Evolutionary conservation across 53 echinoderm and acorn worm genomes (phyloP), one percentile per base, ranked within the genome.

Genomic region (Crossaster papposus): DNA sequence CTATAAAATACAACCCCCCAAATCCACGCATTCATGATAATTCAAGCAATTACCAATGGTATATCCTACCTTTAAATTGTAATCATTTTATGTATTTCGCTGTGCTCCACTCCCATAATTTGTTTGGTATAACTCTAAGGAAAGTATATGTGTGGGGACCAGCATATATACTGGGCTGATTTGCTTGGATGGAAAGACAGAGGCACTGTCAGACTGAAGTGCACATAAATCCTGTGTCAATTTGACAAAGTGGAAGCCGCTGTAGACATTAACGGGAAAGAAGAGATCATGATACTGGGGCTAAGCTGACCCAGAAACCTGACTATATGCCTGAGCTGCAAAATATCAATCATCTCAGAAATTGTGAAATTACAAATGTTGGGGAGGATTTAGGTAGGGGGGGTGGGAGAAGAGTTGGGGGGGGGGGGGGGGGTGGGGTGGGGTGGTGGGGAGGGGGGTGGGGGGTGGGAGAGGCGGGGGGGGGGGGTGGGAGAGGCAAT

Each of bases 271-370:
- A 79, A 79, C 55, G 1, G 53, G 17, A 29, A 31, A 18, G n/a
- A 10, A 6, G 38, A 37, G 52, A 52, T 31, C 52, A 33, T 81
- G 68, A 68, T 78, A 78, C 63, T 15, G 58, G 44, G 24, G 62
- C 20, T 87, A 77, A 87, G 62, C 20, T 87, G 87, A 87, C 87
- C 87, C 64, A 87, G 87, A 87, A 87, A 87, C n/a, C 79, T n/a
- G 11, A 22, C 74, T 24, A 70, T 44, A 44, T 24, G 36, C 64
- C 14, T 22, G 37, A 54, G 30, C 85, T 85, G 73, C 71, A 72
- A 73, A 77, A 87, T 76, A 87, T 87, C 87, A 75, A 87, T 77
- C 87, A 87, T 87, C 76, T 75, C 64, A 13, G 87, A 36, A 87
- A 77, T 55, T 17, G 87, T 75, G 77, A 77, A 55, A 75, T 77